phyloP scores from a whole-genome alignment of 92 coral and sea anemone genomes.

The Palythoa caribaeorum region DNA sequence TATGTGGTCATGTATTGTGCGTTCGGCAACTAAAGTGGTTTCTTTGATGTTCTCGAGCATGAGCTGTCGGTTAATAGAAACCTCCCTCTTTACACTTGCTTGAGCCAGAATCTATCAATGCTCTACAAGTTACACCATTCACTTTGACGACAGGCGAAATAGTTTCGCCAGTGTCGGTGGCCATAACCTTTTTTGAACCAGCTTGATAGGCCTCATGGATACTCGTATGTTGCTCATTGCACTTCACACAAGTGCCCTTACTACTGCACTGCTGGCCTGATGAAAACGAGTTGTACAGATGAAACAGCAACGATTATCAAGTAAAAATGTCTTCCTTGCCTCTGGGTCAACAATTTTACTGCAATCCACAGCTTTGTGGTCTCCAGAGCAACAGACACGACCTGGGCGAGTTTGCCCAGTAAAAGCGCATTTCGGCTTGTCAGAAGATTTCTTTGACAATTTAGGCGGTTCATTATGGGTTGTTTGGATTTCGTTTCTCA shows the following conservation, averaged over 20 bases:
- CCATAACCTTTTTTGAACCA: background rate
- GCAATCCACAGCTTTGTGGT: too few relatives aligned
- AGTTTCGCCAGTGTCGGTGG: slow-evolving; percentile 4
- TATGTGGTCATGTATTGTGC: too few relatives aligned
- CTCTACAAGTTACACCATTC: too few relatives aligned
- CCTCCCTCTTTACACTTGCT: too few relatives aligned
- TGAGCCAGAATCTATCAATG: too few relatives aligned
- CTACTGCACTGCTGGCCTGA: background rate
- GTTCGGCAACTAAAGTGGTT: too few relatives aligned
- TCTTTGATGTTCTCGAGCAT: too few relatives aligned
- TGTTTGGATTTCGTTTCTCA: background rate
- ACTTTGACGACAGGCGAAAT: too few relatives aligned
- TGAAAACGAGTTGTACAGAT: background rate
- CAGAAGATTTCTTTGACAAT: background rate
- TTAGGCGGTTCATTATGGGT: background rate
- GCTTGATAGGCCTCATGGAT: background rate
- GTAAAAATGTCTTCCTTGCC: background rate
- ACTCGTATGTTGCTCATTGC: too few relatives aligned
- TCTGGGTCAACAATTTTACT: background rate
- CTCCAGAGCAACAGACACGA: background rate
- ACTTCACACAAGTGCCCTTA: too few relatives aligned
- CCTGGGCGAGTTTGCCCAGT: background rate
- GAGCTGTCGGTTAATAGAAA: too few relatives aligned
- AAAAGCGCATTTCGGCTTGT: slow-evolving; percentile 9
- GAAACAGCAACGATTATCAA: background rate